Evolutionary conservation across 2,888 invertebrate genomes (phyloP), one percentile per base, ranked within the genome.

Genomic region (Dusona sp.): DNA sequence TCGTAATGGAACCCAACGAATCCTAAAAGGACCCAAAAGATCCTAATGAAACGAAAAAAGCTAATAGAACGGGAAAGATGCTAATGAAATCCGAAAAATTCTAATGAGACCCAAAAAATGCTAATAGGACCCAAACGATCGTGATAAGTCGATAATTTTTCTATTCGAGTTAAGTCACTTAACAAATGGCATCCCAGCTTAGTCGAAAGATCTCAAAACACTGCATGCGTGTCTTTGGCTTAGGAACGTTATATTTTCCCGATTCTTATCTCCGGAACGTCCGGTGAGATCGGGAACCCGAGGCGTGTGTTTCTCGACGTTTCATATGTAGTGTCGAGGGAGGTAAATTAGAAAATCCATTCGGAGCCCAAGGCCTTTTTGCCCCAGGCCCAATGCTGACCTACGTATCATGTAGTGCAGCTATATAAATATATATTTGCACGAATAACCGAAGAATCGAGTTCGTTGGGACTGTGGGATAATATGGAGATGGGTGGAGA

Each of bases 281-380:
- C 61, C 45, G 61, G n/a, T 33, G 36, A 36, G 61, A 61, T 61
- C 61, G 61, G 61, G 29, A 61, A 61, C 29, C 61, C 61, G 29
- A 61, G 61, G 61, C 61, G 16, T 61, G 61, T 61, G 29, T 73
- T 54, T 73, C n/a, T 73, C 6, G 38, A 51, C 22, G 25, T 57
- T 54, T 54, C 67, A 29, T 38, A 51, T 65, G 36, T 29, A 16
- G 83, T 78, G 67, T 51, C 75, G 73, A 85, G 79, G 83, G 73
- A 79, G 78, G 84, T 84, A 86, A 88, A 88, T 88, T 86, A 86
- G 84, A 88, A 88, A 88, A 86, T 84, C 84, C 86, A 88, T 88
- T 88, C 78, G 80, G 68, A 73, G 54, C 73, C 86, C 83, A 78
- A 88, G 65, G 33, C 65, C 38, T 29, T 80, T 67, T 64, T 78